These are phyloP conservation scores for Urechis unicinctus DNA, from an alignment of 2,888 invertebrate genomes.

Conservation along the genomic window DNA sequence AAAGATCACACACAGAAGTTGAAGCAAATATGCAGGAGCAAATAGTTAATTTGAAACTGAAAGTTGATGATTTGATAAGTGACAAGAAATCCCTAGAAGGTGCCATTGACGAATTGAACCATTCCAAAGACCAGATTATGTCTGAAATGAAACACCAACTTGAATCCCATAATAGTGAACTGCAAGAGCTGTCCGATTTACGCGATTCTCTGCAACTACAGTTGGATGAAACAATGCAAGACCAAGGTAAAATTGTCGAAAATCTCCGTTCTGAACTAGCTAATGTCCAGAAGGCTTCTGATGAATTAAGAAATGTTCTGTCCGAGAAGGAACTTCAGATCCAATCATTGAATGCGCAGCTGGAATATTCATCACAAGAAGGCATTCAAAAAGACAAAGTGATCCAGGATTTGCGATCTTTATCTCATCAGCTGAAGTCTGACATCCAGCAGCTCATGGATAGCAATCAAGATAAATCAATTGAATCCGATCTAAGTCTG, in stretches of 20 bases:
- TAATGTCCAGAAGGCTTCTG: not conserved
- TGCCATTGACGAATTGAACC: too few relatives aligned
- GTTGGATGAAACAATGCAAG: not conserved
- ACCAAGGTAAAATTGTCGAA: not conserved
- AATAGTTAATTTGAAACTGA: not conserved
- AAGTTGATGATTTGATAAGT: slow-evolving; percentile 2
- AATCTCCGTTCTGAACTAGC: not conserved
- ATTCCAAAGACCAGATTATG: too few relatives aligned
- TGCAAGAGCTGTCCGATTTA: not conserved
- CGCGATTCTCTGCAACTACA: not conserved
- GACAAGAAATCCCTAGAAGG: too few relatives aligned
- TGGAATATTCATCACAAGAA: not conserved
- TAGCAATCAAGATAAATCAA: not conserved
- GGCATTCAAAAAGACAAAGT: not conserved
- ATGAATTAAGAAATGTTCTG: not conserved
- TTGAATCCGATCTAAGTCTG: too few relatives aligned
- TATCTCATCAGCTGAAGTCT: not conserved
- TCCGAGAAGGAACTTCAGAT: not conserved
- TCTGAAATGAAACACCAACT: too few relatives aligned
- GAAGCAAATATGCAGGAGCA: slow-evolving; percentile 1
- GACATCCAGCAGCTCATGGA: not conserved
- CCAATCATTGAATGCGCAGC: not conserved
- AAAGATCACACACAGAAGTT: not conserved
- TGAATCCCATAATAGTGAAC: too few relatives aligned
- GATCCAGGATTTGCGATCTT: not conserved